Conservation (phyloP, 2,797 vertebrate species). For the Hypotaenidia okinawae region DNA sequence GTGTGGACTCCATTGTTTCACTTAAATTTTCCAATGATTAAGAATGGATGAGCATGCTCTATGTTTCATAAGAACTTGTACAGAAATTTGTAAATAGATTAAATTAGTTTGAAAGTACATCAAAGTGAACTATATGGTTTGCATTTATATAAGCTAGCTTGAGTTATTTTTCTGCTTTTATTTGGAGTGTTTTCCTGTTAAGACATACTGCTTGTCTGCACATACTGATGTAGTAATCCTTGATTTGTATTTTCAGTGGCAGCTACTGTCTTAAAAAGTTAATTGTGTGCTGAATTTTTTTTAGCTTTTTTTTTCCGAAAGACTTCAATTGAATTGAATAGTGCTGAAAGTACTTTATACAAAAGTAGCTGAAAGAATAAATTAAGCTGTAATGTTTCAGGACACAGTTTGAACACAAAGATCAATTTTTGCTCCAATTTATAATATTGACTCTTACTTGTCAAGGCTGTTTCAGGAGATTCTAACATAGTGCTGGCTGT, state of each 20-base stretch:
- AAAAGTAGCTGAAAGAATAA: not conserved
- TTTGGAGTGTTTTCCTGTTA: not conserved
- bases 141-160: not conserved
- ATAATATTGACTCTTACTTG: not conserved
- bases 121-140: not conserved
- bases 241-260: not conserved
- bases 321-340: not conserved
- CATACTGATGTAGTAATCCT: not conserved
- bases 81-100: not conserved
- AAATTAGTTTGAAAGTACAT: not conserved
- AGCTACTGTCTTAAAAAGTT: not conserved
- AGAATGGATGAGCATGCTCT: not conserved
- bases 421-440: not conserved
- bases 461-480: not conserved
- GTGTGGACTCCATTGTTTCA: fast-evolving
- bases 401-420: not conserved
- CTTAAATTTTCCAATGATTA: not conserved
- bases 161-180: not conserved
- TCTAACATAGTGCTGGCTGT: no score
- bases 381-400: not conserved
- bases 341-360: not conserved
- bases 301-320: not conserved
- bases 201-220: not conserved
- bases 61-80: not conserved
- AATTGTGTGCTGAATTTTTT: not conserved